phyloP scores from a whole-genome alignment of 2,888 invertebrate genomes.

The Pyrochroa serraticornis region DNA sequence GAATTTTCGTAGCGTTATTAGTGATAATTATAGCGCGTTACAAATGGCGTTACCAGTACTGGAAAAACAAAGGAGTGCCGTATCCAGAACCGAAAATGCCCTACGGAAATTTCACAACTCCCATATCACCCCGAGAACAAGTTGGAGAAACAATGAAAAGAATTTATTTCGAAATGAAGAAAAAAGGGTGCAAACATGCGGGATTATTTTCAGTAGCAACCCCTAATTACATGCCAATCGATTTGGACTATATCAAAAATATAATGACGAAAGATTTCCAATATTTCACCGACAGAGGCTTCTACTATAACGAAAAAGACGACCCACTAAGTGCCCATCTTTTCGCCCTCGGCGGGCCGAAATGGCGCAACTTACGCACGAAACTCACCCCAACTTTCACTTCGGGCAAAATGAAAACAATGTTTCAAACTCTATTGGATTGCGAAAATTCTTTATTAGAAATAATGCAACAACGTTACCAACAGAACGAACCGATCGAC shows the following conservation, averaged over 20 bases:
- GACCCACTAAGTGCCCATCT: conserved; percentile 17
- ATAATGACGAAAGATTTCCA: conserved; percentile 27
- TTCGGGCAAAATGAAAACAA: conserved; percentile 66
- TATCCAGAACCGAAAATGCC: neutral
- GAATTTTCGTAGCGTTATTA: neutral
- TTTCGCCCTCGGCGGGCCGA: conserved; percentile 12
- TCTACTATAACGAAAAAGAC: conserved; percentile 18
- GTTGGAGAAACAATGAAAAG: neutral
- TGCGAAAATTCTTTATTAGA: conserved; percentile 32
- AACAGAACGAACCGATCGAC: conserved; percentile 25
- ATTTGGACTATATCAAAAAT: conserved; percentile 23
- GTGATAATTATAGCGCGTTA: neutral
- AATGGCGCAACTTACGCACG: conserved; percentile 11
- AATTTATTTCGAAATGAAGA: conserved; percentile 15
- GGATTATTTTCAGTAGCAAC: conserved; percentile 14
- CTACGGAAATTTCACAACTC: neutral
- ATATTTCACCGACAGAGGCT: conserved; percentile 23
- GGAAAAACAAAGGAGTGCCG: neutral
- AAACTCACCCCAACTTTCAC: conserved; percentile 67
- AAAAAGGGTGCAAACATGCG: conserved; percentile 11
- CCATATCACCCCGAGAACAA: too few species aligned
- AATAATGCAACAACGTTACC: neutral
- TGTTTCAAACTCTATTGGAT: conserved; percentile 64
- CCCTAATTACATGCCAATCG: conserved; percentile 12
- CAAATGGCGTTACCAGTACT: conserved; percentile 4